Evolutionary conservation across 2,888 invertebrate genomes (phyloP).

Genomic region (Sinelater perroti): DNA sequence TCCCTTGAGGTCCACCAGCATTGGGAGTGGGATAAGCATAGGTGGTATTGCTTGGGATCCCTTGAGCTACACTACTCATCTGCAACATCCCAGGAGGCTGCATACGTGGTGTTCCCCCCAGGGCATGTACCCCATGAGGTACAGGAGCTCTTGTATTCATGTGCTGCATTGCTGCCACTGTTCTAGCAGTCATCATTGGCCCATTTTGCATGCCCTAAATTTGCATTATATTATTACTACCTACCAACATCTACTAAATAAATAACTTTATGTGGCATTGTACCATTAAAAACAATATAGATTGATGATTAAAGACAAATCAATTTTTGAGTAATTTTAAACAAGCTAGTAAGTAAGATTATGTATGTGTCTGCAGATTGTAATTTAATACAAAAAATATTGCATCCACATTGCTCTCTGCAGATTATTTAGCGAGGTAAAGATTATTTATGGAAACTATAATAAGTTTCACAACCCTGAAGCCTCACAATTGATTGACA

Average conservation of each 20-base stretch:
- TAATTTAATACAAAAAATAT: constrained; percentile 3
- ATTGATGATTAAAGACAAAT: too few relatives aligned
- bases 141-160: constrained; percentile 60
- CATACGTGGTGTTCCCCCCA: constrained; percentile 71
- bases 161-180: constrained; percentile 61
- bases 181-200: constrained; percentile 73
- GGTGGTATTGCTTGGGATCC: constrained; percentile 62
- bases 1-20: constrained; percentile 62
- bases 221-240: constrained; percentile 37
- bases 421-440: constrained; percentile 32
- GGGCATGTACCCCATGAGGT: constrained; percentile 61
- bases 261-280: too few relatives aligned
- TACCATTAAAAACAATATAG: too few relatives aligned
- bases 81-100: constrained; percentile 65
- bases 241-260: too few relatives aligned
- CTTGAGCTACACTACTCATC: constrained; percentile 63
- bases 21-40: constrained; percentile 68
- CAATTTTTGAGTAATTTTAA: too few relatives aligned
- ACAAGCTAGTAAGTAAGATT: too few relatives aligned
- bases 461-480: constrained; percentile 33
- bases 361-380: constrained; percentile 23
- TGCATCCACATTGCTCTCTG: background rate
- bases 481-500: constrained; percentile 26
- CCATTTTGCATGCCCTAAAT: constrained; percentile 79
- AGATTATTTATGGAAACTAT: constrained; percentile 37